Conservation (phyloP, 2,888 invertebrate species). For the Acanthosepion esculentum region DNA sequence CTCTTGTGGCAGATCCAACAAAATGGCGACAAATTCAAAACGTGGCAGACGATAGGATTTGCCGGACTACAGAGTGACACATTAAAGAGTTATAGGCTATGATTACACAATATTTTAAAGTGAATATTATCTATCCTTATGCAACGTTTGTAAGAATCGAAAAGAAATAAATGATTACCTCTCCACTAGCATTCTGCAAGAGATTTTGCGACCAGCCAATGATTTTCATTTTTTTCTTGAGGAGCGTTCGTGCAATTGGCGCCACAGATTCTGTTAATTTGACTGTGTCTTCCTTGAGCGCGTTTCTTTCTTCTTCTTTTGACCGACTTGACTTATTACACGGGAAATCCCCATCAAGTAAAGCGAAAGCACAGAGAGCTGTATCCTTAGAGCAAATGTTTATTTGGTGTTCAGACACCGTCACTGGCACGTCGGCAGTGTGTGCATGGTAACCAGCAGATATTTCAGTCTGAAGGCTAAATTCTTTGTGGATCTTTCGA, state of each 20-base stretch:
- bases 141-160: no score
- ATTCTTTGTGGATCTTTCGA: background rate
- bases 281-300: constrained; percentile 50
- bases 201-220: constrained; percentile 68
- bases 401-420: constrained; percentile 50
- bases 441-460: constrained; percentile 50
- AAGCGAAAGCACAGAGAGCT: constrained; percentile 56
- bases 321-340: constrained; percentile 49
- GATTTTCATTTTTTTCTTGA: constrained; percentile 60
- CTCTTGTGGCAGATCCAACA: no score
- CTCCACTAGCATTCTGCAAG: constrained; percentile 63
- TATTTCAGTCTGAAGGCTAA: constrained; percentile 33
- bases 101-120: no score
- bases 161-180: constrained; percentile 54
- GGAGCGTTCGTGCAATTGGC: constrained; percentile 55
- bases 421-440: constrained; percentile 53
- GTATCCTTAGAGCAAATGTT: constrained; percentile 45
- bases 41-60: no score
- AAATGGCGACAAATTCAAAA: no score
- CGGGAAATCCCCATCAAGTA: constrained; percentile 56
- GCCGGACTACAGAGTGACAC: no score
- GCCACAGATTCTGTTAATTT: constrained; percentile 56
- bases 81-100: no score
- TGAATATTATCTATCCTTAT: no score
- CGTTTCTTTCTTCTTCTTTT: constrained; percentile 48